These are phyloP conservation scores for Drosophila littoralis DNA, from an alignment of 1,140 invertebrate species.

Conservation along the genomic window DNA sequence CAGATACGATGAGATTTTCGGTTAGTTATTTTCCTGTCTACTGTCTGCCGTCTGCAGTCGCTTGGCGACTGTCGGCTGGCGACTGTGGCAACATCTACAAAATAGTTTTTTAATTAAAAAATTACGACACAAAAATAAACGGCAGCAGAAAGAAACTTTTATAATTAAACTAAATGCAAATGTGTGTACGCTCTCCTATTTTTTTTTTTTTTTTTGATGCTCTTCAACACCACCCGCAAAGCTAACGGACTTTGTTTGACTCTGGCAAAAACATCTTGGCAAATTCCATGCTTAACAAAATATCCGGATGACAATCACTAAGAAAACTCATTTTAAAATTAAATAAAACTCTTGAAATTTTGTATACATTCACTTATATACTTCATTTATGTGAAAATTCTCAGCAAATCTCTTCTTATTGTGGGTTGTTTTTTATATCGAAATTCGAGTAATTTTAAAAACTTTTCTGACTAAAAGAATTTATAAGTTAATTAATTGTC, in stretches of 20 bases:
- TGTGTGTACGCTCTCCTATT: conserved; percentile 37
- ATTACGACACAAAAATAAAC: conserved; percentile 46
- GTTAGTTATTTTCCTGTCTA: conserved; percentile 49
- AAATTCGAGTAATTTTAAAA: too few species aligned
- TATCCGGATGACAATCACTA: neutral
- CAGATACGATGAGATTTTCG: conserved; percentile 51
- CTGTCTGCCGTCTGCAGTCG: conserved; percentile 4
- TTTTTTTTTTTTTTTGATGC: conserved; percentile 19
- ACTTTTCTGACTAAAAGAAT: too few species aligned
- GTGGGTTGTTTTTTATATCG: too few species aligned
- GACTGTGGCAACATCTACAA: conserved; percentile 67
- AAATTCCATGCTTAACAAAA: neutral
- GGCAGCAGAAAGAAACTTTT: conserved; percentile 57
- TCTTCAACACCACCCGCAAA: conserved; percentile 14
- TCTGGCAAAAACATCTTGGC: conserved; percentile 9
- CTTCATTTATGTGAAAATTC: too few species aligned
- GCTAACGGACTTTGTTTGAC: conserved; percentile 6
- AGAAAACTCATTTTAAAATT: neutral
- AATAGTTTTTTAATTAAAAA: conserved; percentile 82
- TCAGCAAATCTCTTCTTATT: too few species aligned
- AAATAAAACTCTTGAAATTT: neutral
- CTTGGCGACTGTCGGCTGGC: conserved; percentile 1
- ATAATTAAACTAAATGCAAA: conserved; percentile 83
- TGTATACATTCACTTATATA: too few species aligned
- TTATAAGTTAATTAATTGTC: too few species aligned